Conservation (phyloP, 2,797 vertebrate genomes). For the Apogon talboti region DNA sequence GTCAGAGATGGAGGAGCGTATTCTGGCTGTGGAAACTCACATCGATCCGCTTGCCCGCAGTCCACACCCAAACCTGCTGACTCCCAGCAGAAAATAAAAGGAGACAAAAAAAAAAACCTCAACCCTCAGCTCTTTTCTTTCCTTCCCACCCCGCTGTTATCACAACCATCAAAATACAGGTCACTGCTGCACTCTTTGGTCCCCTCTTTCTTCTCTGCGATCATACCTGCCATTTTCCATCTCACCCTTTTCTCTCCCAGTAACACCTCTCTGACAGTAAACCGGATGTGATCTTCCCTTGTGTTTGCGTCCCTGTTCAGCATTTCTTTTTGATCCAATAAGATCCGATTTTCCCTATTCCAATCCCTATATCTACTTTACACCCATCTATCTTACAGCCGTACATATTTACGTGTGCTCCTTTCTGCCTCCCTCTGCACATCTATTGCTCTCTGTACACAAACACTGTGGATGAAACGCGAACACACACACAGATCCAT, state of each 20-base stretch:
- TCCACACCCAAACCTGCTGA: conserved; percentile 80
- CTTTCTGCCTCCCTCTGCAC: conserved; percentile 48
- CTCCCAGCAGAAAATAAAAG: conserved; percentile 71
- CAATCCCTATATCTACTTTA: conserved; percentile 48
- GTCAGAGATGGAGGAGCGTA: conserved; percentile 81
- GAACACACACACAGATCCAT: conserved; percentile 26
- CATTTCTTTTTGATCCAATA: conserved; percentile 40
- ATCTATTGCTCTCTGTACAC: conserved; percentile 52
- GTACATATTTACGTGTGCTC: conserved; percentile 54
- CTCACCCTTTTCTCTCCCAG: conserved; percentile 22
- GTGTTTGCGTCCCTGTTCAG: conserved; percentile 52
- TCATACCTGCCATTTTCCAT: conserved; percentile 49
- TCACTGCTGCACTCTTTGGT: conserved; percentile 47
- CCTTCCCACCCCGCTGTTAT: conserved; percentile 39
- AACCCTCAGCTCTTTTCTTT: conserved; percentile 70
- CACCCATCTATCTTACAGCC: conserved; percentile 57
- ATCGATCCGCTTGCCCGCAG: conserved; percentile 79
- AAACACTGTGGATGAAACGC: conserved; percentile 44
- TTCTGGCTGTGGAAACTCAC: conserved; percentile 75
- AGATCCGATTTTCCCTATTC: conserved; percentile 69
- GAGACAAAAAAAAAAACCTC: conserved; percentile 49
- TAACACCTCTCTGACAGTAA: conserved; percentile 22
- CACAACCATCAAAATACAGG: conserved; percentile 59
- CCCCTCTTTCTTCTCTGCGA: conserved; percentile 33
- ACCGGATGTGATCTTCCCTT: conserved; percentile 47